Evolutionary conservation across 2,113 vertebrate genomes (phyloP).

Genomic region (Propithecus coquereli): DNA sequence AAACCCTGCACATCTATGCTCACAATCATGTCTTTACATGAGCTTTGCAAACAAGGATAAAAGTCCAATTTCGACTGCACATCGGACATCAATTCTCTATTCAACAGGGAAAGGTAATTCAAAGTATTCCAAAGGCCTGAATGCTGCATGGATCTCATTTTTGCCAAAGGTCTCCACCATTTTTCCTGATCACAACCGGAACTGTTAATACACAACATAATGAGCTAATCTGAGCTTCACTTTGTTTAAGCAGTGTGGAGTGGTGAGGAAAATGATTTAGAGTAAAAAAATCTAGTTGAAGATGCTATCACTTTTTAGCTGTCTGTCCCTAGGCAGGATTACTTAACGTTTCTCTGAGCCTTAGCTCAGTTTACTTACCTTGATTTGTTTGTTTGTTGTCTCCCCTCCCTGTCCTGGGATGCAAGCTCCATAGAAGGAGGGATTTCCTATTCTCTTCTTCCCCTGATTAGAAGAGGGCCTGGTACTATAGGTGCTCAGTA

Average conservation of each 20-base stretch:
- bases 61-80: background rate
- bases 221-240: background rate
- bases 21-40: slow-evolving; percentile 45
- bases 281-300: background rate
- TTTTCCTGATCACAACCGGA: background rate
- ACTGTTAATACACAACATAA: background rate
- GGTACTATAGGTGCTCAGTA: background rate
- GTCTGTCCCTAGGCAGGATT: background rate
- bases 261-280: background rate
- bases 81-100: background rate
- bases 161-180: background rate
- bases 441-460: background rate
- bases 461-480: background rate
- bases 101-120: background rate
- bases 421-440: background rate
- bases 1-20: slow-evolving; percentile 48
- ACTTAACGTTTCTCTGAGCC: background rate
- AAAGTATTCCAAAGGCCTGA: background rate
- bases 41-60: slow-evolving; percentile 62
- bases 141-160: background rate
- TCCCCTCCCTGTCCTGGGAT: background rate
- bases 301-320: background rate
- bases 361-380: background rate
- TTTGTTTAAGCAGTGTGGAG: background rate
- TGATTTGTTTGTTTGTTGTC: background rate